These are phyloP conservation scores for Ruditapes philippinarum DNA, from an alignment of 1,140 invertebrate genomes.

Conservation along the genomic window DNA sequence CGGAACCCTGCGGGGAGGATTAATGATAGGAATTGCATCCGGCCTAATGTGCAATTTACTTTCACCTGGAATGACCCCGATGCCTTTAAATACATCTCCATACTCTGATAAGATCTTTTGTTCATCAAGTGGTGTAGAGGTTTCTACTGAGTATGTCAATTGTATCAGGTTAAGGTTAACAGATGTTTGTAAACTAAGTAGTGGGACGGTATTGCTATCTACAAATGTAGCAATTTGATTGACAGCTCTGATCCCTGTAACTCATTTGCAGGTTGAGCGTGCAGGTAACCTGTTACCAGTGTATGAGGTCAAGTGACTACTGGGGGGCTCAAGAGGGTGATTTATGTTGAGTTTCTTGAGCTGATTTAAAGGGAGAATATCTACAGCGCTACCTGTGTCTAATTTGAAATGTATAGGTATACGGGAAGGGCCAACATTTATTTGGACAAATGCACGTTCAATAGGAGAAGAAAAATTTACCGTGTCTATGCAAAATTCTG, in stretches of 20 bases:
- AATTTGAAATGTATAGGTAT: neutral
- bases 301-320: neutral
- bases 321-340: neutral
- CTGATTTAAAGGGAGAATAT: neutral
- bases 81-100: neutral
- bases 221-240: neutral
- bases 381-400: neutral
- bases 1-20: neutral
- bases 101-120: neutral
- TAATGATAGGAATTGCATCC: neutral
- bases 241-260: neutral
- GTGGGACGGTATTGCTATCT: neutral
- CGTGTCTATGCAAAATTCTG: neutral
- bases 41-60: neutral
- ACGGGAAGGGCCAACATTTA: neutral
- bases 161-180: slow-evolving; percentile 3
- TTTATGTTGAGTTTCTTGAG: neutral
- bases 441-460: slow-evolving; percentile 5
- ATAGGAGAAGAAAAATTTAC: neutral
- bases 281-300: neutral
- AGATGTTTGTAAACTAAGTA: neutral
- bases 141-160: neutral
- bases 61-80: neutral
- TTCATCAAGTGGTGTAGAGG: neutral
- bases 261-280: neutral